Evolutionary conservation across 2,113 vertebrate genomes (phyloP).

Genomic region (Piliocolobus tephrosceles): DNA sequence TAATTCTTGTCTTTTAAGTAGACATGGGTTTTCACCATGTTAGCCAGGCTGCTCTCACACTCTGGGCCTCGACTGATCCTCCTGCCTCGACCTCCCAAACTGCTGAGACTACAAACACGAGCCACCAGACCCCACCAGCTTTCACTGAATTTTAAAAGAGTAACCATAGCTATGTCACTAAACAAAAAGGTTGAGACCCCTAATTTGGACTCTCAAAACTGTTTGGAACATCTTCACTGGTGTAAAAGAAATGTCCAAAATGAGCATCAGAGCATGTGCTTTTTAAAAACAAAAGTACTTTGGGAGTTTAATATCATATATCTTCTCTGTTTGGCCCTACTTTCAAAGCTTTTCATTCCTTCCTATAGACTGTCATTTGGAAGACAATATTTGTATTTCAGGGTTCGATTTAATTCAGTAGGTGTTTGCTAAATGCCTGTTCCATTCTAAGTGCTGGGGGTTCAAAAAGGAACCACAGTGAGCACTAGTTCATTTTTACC

Average conservation of each 20-base stretch:
- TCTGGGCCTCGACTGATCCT: no score
- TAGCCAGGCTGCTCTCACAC: no score
- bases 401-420: not conserved
- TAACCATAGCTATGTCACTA: not conserved
- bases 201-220: not conserved
- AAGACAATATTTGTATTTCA: not conserved
- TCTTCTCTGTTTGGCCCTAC: constrained; percentile 27
- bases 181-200: not conserved
- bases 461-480: not conserved
- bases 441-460: not conserved
- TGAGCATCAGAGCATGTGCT: not conserved
- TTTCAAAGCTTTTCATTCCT: constrained; percentile 52
- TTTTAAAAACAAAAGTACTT: constrained; percentile 40
- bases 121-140: no score
- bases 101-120: no score
- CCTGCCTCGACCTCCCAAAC: no score
- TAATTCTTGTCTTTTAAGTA: no score
- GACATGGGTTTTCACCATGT: no score
- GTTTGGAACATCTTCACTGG: not conserved
- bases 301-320: constrained; percentile 62
- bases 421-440: not conserved
- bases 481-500: not conserved
- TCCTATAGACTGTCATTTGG: not conserved
- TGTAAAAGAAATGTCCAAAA: constrained; percentile 4
- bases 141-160: not conserved